These are phyloP conservation scores for Trialeurodes vaporariorum DNA, from an alignment of 1,140 invertebrate genomes.

Conservation along the genomic window DNA sequence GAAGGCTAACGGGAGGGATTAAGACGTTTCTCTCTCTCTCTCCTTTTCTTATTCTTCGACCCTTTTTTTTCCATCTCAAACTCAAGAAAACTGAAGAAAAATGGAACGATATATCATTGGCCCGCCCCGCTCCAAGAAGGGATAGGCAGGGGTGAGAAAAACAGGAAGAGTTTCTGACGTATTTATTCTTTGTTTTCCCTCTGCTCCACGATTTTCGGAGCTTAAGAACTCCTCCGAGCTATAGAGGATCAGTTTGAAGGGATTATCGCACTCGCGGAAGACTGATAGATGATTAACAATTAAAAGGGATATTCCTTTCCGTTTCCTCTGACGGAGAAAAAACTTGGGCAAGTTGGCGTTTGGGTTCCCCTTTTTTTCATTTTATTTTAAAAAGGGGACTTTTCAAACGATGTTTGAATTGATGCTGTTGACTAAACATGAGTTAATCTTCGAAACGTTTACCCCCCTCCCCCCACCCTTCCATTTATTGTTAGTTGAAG, in stretches of 20 bases:
- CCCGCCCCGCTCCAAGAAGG: neutral
- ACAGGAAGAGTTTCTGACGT: neutral
- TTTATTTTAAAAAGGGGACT: too few relatives aligned
- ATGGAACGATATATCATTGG: neutral
- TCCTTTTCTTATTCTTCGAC: neutral
- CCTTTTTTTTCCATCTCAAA: too few relatives aligned
- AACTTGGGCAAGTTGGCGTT: too few relatives aligned
- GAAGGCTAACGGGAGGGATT: neutral
- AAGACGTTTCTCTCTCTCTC: neutral
- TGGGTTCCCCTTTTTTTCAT: too few relatives aligned
- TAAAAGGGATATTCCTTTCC: too few relatives aligned
- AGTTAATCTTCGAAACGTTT: too few relatives aligned
- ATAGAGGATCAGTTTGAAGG: neutral
- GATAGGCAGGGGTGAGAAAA: neutral
- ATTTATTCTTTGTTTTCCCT: neutral
- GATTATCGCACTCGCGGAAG: neutral
- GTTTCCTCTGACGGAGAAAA: too few relatives aligned
- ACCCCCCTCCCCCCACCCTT: too few relatives aligned
- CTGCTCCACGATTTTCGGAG: neutral
- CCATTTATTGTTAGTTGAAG: too few relatives aligned
- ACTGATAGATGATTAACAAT: neutral
- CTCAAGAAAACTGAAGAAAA: neutral
- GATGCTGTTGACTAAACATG: too few relatives aligned
- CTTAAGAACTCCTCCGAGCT: too few relatives aligned
- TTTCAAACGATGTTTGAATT: too few relatives aligned